Evolutionary conservation across 37 sponge, comb jelly and placozoan genomes (phyloP).

Genomic region (Chondrosia reniformis): DNA sequence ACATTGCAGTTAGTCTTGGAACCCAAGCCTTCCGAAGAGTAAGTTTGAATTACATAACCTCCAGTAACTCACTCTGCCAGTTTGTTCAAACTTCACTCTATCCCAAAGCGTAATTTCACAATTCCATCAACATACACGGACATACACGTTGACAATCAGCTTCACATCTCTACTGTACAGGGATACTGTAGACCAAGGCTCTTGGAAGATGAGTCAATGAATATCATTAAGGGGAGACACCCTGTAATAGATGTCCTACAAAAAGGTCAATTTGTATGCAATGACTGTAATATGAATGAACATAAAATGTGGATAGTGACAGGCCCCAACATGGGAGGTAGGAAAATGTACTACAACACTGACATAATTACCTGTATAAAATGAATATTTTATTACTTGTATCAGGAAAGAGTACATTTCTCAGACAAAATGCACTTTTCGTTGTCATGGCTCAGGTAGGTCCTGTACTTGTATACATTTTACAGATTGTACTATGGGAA

Average conservation of each 20-base stretch:
- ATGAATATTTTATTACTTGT: too few relatives aligned
- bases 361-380: too few relatives aligned
- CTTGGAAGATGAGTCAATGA: conserved; percentile 33
- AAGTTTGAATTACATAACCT: too few relatives aligned
- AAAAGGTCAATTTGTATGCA: conserved; percentile 46
- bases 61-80: too few relatives aligned
- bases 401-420: conserved; percentile 87
- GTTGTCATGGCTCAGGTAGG: conserved; percentile 75
- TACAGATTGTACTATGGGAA: too few relatives aligned
- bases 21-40: conserved; percentile 47
- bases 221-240: conserved; percentile 49
- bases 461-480: too few relatives aligned
- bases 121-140: too few relatives aligned
- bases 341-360: too few relatives aligned
- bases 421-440: conserved; percentile 82
- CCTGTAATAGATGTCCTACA: conserved; percentile 60
- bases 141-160: too few relatives aligned
- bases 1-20: conserved; percentile 55
- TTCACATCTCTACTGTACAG: conserved; percentile 30
- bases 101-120: too few relatives aligned
- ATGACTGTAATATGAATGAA: conserved; percentile 67
- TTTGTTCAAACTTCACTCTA: too few relatives aligned
- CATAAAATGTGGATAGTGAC: conserved; percentile 77
- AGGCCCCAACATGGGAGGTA: conserved; percentile 94
- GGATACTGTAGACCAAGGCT: conserved; percentile 56